Base-by-base conservation (phyloP, 2,888 invertebrate genomes). In the Plebejus anna region DNA sequence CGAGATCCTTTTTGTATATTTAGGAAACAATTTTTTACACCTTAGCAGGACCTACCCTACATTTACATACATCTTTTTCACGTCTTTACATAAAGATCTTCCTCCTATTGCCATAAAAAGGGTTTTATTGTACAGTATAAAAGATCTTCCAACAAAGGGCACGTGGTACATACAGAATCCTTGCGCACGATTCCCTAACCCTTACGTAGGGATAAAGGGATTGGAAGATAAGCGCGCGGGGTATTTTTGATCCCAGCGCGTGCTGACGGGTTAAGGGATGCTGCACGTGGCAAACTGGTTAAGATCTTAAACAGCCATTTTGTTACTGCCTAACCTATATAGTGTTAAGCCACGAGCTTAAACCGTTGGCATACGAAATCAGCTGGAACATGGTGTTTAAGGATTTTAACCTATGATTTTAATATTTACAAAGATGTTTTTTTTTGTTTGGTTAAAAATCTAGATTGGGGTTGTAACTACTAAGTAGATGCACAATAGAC, bases 91-190 rank as follows among this genome's bases (percentile, higher is more conserved):
- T 66, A 66, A 32, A 61, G n/a, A 59, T 59, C n/a, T 6, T 59
- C 59, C 59, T 59, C 22, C 16, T 61, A 61, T 32, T 28, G 28
- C 61, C 4, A 28, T 61, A 83, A 82, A 84, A 84, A 88, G 88
- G 88, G 89, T 88, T 86, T 84, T 80, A 83, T 85, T 87, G 66
- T 36, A 66, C 36, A 32, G 32, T 32, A 66, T 66, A 66, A 32
- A 66, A 66, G 32, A 66, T 85, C 86, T 88, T 87, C 84, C 82
- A 81, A 92, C 91, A 92, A 92, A 87, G 82, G 85, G 87, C 92
- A 89, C 91, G 91, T 87, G 92, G 88, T 88, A 85, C 84, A 83
- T 86, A 88, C 92, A 91, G 92, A 92, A 90, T 92, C 92, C 88
- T 84, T 90, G 90, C 89, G 89, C 89, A 90, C 86, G 90, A 90